These are phyloP conservation scores for Platycheirus rosarum DNA, from an alignment of 2,888 invertebrate genomes.

Conservation along the genomic window DNA sequence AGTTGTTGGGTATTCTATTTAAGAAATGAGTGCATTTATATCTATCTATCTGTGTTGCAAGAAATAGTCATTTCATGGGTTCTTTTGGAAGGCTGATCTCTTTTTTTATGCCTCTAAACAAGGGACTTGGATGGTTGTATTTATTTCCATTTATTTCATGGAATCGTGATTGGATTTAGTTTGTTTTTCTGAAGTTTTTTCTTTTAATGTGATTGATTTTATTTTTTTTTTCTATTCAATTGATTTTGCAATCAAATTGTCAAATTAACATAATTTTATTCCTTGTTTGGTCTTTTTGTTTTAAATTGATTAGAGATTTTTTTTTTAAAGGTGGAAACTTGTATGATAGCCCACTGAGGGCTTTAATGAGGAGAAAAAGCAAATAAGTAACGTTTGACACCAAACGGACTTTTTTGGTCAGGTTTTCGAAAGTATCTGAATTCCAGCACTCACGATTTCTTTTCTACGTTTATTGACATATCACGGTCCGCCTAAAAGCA, in stretches of 20 bases:
- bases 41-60: conserved; percentile 16
- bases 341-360: no score
- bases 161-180: conserved; percentile 13
- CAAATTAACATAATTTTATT: conserved; percentile 26
- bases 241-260: conserved; percentile 16
- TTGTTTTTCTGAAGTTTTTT: conserved; percentile 3
- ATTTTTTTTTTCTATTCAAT: conserved; percentile 5
- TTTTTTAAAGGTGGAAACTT: no score
- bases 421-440: no score
- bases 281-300: no score
- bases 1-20: conserved; percentile 2
- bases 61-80: neutral
- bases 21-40: conserved; percentile 30
- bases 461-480: no score
- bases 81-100: conserved; percentile 14
- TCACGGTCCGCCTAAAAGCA: no score
- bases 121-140: neutral
- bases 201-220: conserved; percentile 12
- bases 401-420: no score
- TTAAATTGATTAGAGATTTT: no score
- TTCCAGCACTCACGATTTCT: no score
- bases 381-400: no score
- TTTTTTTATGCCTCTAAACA: neutral
- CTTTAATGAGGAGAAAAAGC: no score
- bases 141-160: conserved; percentile 12